Base-by-base conservation (phyloP, 2,113 vertebrate genomes). In the Vidua chalybeata region DNA sequence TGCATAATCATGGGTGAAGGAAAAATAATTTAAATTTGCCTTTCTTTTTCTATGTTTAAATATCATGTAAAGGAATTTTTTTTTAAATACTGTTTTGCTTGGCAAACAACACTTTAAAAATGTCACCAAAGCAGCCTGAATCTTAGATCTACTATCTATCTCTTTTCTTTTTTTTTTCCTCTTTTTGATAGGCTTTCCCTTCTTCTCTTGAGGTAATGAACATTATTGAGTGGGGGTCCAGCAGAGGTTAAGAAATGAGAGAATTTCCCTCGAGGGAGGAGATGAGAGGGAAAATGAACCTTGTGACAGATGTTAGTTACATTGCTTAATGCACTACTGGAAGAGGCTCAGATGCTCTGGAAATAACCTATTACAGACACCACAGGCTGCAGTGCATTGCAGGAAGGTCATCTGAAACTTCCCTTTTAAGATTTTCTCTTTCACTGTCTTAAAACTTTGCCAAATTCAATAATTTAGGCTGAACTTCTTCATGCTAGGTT, bases 1-100 rank as follows among this genome's bases (percentile, higher is more conserved):
- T 94, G 59, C 48, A 37, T 94, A 91, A 95, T 94, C 89, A 68
- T 13, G 30, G 51, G 46, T 81, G 80, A 94, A 41, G 72, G 84
- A 93, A 94, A 94, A 85, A 92, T 92, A 93, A 87, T 91, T 95
- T 85, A 85, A 91, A 91, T 85, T 86, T 94, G 77, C 83, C 86
- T 95, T 93, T 80, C 37, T 37, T 79, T 82, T 81, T 85, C 91
- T 79, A 23, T 90, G 61, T 61, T 86, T 90, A 94, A 94, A 78
- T 93, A 87, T 33, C 48, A 82, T 5, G 24, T 75, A 87, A 77
- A 94, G 74, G 89, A 71, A 26, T 54, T 87, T 35, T 54, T 54
- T 41, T 66, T 13, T 2, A 67, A 77, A 93, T 27, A 17, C 54
- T 90, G 55, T 87, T 96, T 92, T 90, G 84, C 55, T 95, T 96